A percentile compares a stretch with the other conserved stretches of the same genome.
phyloP scores from a whole-genome alignment of 2,113 vertebrate genomes.

The Sprattus sprattus region DNA sequence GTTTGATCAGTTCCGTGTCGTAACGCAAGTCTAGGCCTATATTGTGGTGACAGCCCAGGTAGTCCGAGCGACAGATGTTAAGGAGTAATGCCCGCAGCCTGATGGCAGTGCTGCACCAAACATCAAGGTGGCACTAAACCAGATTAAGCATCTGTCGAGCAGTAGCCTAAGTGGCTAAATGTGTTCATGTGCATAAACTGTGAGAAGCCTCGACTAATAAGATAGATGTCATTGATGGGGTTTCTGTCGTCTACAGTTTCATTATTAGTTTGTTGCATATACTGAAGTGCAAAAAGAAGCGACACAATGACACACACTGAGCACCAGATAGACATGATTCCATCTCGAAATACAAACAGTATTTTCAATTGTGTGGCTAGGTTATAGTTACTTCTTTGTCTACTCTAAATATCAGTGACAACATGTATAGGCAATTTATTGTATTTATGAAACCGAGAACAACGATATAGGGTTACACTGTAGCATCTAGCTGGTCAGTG shows the following conservation, averaged over 20 bases:
- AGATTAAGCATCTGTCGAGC: conserved; percentile 35
- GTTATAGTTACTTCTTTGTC: too few relatives aligned
- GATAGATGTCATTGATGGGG: neutral
- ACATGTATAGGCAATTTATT: neutral
- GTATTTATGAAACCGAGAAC: neutral
- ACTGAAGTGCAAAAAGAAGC: neutral
- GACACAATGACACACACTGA: neutral
- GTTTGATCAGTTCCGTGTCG: neutral
- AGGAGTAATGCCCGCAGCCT: neutral
- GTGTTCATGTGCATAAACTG: neutral
- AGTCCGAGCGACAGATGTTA: conserved; percentile 16
- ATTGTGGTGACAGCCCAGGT: neutral
- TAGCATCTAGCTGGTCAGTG: neutral
- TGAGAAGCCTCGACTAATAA: neutral
- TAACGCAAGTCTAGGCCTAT: neutral
- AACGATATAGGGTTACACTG: neutral
- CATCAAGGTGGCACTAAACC: conserved; percentile 36
- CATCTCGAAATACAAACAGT: too few relatives aligned
- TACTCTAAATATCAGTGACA: neutral
- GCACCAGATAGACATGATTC: too few relatives aligned
- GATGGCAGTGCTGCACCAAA: neutral
- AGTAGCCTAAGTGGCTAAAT: conserved; percentile 12
- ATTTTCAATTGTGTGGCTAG: too few relatives aligned
- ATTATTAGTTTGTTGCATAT: neutral
- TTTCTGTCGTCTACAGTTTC: neutral